phyloP scores from a whole-genome alignment of 2,113 vertebrate species.

The Lagenorhynchus albirostris region DNA sequence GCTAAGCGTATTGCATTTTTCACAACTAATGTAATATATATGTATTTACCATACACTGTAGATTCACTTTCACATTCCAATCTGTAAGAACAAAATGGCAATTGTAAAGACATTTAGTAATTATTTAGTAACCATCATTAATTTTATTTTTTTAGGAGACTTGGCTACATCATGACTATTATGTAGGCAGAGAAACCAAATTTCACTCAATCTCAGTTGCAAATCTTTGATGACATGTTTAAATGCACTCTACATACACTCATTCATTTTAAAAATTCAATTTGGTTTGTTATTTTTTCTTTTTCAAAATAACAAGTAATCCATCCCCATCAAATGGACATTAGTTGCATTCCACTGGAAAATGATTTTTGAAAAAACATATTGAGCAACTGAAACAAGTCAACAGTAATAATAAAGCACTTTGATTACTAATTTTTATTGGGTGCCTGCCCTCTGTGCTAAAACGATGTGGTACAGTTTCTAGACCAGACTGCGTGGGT shows the following conservation, averaged over 20 bases:
- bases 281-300: background rate
- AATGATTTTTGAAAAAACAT: background rate
- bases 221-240: conserved; percentile 33
- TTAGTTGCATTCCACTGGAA: background rate
- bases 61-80: background rate
- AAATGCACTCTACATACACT: background rate
- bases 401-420: conserved; percentile 53
- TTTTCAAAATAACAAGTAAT: conserved; percentile 53
- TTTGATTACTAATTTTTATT: conserved; percentile 66
- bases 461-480: conserved; percentile 24
- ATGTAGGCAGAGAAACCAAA: background rate
- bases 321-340: background rate
- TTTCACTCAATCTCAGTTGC: conserved; percentile 39
- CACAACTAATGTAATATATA: background rate
- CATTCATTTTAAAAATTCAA: background rate
- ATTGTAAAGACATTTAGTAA: background rate
- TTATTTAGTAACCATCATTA: background rate
- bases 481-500: conserved; percentile 38
- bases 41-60: background rate
- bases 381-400: background rate
- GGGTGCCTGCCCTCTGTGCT: background rate
- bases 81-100: background rate
- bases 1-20: background rate
- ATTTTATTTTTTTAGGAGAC: background rate
- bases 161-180: background rate